phyloP scores from a whole-genome alignment of 2,113 vertebrate genomes.

The Bufo gargarizans region DNA sequence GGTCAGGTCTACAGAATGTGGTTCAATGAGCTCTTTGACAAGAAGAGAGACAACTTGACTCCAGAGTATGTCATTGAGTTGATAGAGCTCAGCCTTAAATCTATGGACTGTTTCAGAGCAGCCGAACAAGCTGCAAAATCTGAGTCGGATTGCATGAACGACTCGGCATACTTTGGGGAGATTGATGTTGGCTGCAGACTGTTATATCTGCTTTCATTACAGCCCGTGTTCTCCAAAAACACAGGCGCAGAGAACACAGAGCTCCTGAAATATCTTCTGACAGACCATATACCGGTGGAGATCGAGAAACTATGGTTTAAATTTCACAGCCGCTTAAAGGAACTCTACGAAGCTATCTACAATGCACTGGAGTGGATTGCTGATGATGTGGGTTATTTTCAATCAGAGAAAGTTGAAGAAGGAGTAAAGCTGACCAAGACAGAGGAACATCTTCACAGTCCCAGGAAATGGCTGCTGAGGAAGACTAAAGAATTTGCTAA shows the following conservation, averaged over 20 bases:
- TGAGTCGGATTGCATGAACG: slow-evolving; percentile 72
- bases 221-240: slow-evolving; percentile 64
- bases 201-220: slow-evolving; percentile 69
- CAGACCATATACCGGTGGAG: slow-evolving; percentile 74
- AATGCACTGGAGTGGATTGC: slow-evolving; percentile 79
- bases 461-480: slow-evolving; percentile 72
- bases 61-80: slow-evolving; percentile 62
- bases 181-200: slow-evolving; percentile 77
- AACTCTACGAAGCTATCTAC: slow-evolving; percentile 70
- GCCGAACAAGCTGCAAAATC: slow-evolving; percentile 71
- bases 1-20: neutral
- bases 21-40: slow-evolving; percentile 64
- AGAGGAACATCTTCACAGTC: slow-evolving; percentile 70
- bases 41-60: slow-evolving; percentile 48
- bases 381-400: slow-evolving; percentile 81
- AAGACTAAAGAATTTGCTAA: slow-evolving; percentile 70
- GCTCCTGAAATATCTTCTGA: slow-evolving; percentile 75
- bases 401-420: slow-evolving; percentile 72
- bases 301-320: slow-evolving; percentile 69
- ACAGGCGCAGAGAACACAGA: slow-evolving; percentile 59
- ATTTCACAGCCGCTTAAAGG: slow-evolving; percentile 67
- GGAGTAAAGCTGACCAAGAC: slow-evolving; percentile 62
- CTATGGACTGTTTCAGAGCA: slow-evolving; percentile 76
- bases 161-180: slow-evolving; percentile 71
- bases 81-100: slow-evolving; percentile 74